Evolutionary conservation across 2,888 invertebrate species (phyloP).

Genomic region (Thecocarcelia acutangulata): DNA sequence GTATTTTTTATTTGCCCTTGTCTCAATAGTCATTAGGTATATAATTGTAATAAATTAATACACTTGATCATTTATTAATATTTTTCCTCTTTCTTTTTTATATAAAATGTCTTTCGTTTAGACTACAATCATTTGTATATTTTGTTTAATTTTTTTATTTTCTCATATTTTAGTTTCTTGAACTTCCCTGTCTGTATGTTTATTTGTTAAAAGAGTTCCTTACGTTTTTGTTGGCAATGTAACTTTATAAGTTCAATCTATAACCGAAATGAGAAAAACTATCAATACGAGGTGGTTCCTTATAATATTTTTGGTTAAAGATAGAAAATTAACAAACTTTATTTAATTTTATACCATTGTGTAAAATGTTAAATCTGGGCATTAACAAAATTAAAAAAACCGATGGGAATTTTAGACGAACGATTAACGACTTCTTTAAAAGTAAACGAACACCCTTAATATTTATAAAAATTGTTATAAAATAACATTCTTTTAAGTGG

Average conservation of each 20-base stretch:
- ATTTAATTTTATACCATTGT: too few species aligned
- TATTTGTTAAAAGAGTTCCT: conserved; percentile 58
- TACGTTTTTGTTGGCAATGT: conserved; percentile 61
- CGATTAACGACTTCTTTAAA: conserved; percentile 34
- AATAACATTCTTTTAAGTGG: conserved; percentile 25
- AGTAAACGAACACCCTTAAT: conserved; percentile 29
- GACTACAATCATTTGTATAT: conserved; percentile 1
- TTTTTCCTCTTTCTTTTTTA: conserved; percentile 22
- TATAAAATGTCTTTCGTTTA: conserved; percentile 13
- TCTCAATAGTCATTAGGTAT: conserved; percentile 64
- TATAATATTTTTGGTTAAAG: too few species aligned
- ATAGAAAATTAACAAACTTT: too few species aligned
- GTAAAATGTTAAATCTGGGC: too few species aligned
- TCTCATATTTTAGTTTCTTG: conserved; percentile 12
- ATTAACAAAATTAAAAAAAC: conserved; percentile 32
- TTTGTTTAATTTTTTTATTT: conserved; percentile 37
- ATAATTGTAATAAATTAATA: conserved; percentile 40
- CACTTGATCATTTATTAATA: conserved; percentile 7
- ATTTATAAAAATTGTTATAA: conserved; percentile 12
- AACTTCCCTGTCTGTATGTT: conserved; percentile 25
- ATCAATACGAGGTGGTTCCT: not conserved
- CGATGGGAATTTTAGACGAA: conserved; percentile 7
- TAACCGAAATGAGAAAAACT: not conserved
- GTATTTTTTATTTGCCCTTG: conserved; percentile 46
- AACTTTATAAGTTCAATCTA: conserved; percentile 2